Evolutionary conservation across 2,797 vertebrate species (phyloP).

Genomic region (Hyperoplus lanceolatus): DNA sequence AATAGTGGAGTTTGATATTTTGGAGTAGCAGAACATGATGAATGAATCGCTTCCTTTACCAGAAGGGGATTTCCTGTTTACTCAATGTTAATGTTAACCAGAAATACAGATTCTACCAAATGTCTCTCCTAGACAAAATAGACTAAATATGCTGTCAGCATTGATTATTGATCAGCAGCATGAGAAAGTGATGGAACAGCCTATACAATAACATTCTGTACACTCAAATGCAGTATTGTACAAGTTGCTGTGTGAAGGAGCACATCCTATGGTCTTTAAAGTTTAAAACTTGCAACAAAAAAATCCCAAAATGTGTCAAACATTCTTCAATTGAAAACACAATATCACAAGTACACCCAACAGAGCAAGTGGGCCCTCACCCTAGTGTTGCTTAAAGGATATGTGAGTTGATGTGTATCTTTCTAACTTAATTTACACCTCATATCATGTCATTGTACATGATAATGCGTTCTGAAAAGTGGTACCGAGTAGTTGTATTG

Average conservation of each 20-base stretch:
- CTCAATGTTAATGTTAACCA: neutral
- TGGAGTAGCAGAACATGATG: neutral
- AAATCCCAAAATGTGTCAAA: neutral
- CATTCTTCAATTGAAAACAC: neutral
- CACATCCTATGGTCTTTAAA: neutral
- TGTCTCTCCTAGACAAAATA: too few species aligned
- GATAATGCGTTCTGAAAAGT: neutral
- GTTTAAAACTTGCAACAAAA: neutral
- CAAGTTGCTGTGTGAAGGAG: neutral
- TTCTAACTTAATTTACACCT: neutral
- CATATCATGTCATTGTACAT: neutral
- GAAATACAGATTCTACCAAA: neutral
- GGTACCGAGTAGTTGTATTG: too few species aligned
- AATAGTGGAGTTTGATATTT: neutral
- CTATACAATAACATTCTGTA: neutral
- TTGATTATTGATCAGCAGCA: neutral
- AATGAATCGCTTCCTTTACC: neutral
- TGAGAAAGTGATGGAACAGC: neutral
- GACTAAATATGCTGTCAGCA: constrained; percentile 1
- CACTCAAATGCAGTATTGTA: neutral
- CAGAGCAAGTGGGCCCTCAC: neutral
- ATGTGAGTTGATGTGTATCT: neutral
- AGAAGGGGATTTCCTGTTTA: constrained; percentile 6
- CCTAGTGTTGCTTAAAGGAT: neutral
- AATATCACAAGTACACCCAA: neutral